These are phyloP conservation scores for Sycophila texana DNA, from an alignment of 2,888 invertebrate genomes.

Conservation along the genomic window DNA sequence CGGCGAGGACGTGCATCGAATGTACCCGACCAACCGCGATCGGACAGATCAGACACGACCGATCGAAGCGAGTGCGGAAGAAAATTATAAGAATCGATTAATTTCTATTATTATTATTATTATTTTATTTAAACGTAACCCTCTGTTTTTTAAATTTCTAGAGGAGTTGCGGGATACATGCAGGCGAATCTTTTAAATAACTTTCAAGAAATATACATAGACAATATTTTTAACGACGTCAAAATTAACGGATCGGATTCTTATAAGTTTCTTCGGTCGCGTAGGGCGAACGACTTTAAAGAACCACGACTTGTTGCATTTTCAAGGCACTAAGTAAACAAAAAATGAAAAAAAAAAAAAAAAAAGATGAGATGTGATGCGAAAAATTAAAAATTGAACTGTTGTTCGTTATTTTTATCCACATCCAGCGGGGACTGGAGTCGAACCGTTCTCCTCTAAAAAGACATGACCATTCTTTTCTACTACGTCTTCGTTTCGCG, in stretches of 20 bases:
- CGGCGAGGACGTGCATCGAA: conserved; percentile 10
- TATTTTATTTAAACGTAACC: no score
- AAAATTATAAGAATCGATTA: not conserved
- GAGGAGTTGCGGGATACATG: no score
- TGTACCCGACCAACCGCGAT: conserved; percentile 10
- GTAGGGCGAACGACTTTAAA: not conserved
- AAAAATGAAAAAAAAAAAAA: conserved; percentile 27
- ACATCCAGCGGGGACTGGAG: conserved; percentile 34
- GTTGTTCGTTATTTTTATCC: conserved; percentile 11
- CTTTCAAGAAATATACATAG: no score
- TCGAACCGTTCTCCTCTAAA: conserved; percentile 1
- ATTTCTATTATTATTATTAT: not conserved
- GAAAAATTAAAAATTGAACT: not conserved
- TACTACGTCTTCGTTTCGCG: not conserved
- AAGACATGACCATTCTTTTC: conserved; percentile 5
- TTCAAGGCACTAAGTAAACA: not conserved
- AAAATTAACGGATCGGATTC: not conserved
- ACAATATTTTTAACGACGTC: no score
- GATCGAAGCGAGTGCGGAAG: conserved; percentile 15
- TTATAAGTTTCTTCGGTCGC: not conserved
- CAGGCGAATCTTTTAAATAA: no score
- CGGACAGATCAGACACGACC: no score
- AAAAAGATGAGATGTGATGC: conserved; percentile 17
- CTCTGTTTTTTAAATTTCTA: no score
- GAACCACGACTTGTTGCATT: not conserved